Percentiles rank a stretch among this genome's conserved stretches.
phyloP scores from a whole-genome alignment of 2,113 vertebrate species.

The Lamprotornis superbus region DNA sequence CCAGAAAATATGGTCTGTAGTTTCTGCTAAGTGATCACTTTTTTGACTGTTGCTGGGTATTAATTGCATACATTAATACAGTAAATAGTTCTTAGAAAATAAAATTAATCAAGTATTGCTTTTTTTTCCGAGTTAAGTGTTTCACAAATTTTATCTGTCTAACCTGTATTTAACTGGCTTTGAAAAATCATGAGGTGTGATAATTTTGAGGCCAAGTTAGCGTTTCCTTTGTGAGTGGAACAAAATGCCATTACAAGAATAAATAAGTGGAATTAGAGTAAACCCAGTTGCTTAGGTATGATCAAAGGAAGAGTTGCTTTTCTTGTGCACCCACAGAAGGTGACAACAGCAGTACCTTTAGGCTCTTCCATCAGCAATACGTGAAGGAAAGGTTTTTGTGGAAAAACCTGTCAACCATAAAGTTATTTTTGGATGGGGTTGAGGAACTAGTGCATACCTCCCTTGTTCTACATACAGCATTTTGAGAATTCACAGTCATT shows the following conservation, averaged over 20 bases:
- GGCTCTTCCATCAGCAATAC: fast-evolving
- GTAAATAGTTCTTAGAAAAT: not conserved
- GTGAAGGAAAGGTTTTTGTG: not conserved
- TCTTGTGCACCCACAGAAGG: not conserved
- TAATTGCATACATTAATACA: not conserved
- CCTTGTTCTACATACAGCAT: not conserved
- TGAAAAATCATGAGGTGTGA: not conserved
- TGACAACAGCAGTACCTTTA: not conserved
- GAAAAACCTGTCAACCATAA: not conserved
- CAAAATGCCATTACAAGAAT: not conserved
- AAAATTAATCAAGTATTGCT: not conserved
- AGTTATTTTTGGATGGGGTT: not conserved
- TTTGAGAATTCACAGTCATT: not conserved
- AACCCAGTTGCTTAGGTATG: not conserved
- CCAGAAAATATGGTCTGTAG: not conserved
- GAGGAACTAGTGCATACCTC: not conserved
- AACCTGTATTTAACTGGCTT: not conserved
- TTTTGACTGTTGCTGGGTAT: not conserved
- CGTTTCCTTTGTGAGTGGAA: not conserved
- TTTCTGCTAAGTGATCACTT: not conserved
- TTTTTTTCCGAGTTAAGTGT: not conserved
- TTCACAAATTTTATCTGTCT: not conserved
- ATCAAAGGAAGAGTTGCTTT: not conserved
- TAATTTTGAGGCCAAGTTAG: not conserved
- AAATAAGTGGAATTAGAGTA: not conserved